Evolutionary conservation across 2,113 vertebrate species (phyloP).

Genomic region (Psettodes erumei): DNA sequence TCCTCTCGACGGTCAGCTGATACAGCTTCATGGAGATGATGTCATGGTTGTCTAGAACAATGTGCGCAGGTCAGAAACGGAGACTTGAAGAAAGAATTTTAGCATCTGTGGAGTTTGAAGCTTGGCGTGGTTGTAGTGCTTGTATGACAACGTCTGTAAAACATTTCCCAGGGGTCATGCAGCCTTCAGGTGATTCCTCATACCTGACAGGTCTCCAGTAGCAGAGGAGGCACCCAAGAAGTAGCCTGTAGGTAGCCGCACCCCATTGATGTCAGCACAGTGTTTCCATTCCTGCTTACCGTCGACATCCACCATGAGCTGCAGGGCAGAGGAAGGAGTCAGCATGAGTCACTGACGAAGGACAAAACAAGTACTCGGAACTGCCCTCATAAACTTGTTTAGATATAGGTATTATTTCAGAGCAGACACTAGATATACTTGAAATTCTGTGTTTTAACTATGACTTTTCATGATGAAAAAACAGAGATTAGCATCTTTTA

Average conservation of each 20-base stretch:
- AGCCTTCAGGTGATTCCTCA: neutral
- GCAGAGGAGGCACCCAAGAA: slow-evolving; percentile 91
- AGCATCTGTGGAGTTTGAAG: neutral
- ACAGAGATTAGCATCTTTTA: neutral
- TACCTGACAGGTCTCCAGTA: slow-evolving; percentile 95
- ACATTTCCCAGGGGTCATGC: no score
- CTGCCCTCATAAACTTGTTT: neutral
- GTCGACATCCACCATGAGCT: slow-evolving; percentile 91
- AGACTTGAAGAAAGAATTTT: neutral
- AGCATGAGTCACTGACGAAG: neutral
- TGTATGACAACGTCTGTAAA: no score
- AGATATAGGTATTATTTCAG: neutral
- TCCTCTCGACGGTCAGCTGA: slow-evolving; percentile 88
- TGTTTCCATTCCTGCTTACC: slow-evolving; percentile 92
- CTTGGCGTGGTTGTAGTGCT: neutral
- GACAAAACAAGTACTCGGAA: neutral
- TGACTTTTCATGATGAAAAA: no score
- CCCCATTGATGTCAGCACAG: slow-evolving; percentile 88
- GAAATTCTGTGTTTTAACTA: neutral
- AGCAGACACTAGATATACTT: neutral
- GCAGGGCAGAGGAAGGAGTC: neutral
- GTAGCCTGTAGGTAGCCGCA: slow-evolving; percentile 89
- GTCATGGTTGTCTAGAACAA: slow-evolving; percentile 91
- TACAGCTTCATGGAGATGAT: slow-evolving; percentile 94
- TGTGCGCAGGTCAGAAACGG: neutral